Percentiles rank a stretch among this genome's conserved stretches.
phyloP scores from a whole-genome alignment of 2,113 vertebrate species.

The Cariama cristata region DNA sequence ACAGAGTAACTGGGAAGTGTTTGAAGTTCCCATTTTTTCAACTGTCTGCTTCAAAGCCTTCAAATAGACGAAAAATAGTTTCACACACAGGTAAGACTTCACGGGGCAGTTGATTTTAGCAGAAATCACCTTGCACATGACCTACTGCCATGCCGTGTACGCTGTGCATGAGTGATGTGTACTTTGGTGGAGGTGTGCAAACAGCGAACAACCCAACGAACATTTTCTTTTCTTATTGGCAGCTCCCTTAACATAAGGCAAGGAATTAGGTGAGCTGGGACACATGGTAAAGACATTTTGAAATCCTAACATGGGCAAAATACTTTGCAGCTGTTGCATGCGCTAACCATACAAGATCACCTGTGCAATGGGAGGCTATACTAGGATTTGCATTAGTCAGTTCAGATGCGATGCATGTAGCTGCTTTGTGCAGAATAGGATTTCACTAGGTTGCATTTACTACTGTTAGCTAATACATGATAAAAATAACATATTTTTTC shows the following conservation, averaged over 20 bases:
- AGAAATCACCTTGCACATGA: not conserved
- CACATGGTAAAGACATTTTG: not conserved
- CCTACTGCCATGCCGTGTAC: fast-evolving
- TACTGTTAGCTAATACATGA: not conserved
- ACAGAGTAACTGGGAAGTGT: constrained; percentile 91
- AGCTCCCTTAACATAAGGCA: not conserved
- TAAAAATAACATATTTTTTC: not conserved
- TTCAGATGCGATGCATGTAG: not conserved
- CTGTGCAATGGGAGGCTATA: not conserved
- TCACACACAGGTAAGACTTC: constrained; percentile 80
- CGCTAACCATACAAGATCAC: not conserved
- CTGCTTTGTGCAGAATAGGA: not conserved
- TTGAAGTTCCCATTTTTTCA: constrained; percentile 90
- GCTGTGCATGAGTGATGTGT: fast-evolving
- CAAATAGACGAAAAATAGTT: constrained; percentile 75
- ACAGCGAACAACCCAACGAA: not conserved
- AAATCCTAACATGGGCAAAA: not conserved
- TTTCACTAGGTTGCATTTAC: not conserved
- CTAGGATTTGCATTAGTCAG: not conserved
- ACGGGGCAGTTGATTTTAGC: not conserved
- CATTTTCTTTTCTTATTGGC: not conserved
- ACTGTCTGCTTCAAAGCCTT: constrained; percentile 75
- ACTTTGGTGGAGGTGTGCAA: not conserved
- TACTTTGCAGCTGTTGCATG: not conserved
- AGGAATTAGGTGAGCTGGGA: not conserved